Evolutionary conservation across 2,797 vertebrate species (phyloP).

Genomic region (Cephalopachus bancanus): DNA sequence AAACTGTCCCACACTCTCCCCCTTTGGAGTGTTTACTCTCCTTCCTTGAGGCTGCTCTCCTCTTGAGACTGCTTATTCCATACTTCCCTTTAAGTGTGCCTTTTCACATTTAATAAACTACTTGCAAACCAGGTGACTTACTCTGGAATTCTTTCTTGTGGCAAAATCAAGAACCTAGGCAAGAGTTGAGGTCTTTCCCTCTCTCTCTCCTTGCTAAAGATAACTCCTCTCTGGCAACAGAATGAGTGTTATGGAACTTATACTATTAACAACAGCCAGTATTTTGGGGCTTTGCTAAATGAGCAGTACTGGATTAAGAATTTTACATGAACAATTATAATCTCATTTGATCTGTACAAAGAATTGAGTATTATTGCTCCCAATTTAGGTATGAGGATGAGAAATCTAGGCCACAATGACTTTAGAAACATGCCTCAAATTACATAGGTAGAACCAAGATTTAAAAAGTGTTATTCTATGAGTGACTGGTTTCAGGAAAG

Average conservation of each 20-base stretch:
- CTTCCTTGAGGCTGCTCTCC: no score
- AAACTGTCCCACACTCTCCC: no score
- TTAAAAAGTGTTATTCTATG: not conserved
- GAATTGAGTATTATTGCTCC: not conserved
- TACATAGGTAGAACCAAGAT: not conserved
- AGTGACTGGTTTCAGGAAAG: not conserved
- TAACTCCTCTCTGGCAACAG: no score
- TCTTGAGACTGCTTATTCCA: no score
- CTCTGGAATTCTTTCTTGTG: no score
- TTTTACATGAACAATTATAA: not conserved
- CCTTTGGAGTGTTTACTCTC: no score
- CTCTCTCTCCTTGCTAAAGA: no score
- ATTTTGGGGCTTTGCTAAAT: not conserved
- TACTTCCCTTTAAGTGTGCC: no score
- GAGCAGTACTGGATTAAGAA: not conserved
- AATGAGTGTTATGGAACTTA: not conserved
- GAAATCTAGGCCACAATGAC: not conserved
- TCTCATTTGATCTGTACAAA: not conserved
- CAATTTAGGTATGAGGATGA: not conserved
- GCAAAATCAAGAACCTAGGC: no score
- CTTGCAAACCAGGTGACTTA: no score
- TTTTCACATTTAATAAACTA: no score
- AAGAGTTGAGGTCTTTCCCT: no score
- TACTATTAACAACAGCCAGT: not conserved
- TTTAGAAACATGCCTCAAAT: constrained; percentile 5